Percentiles rank a stretch among this genome's conserved stretches.
Evolutionary conservation across 37 sponge, comb jelly and placozoan species (phyloP).

Genomic region (Mnemiopsis leidyi): DNA sequence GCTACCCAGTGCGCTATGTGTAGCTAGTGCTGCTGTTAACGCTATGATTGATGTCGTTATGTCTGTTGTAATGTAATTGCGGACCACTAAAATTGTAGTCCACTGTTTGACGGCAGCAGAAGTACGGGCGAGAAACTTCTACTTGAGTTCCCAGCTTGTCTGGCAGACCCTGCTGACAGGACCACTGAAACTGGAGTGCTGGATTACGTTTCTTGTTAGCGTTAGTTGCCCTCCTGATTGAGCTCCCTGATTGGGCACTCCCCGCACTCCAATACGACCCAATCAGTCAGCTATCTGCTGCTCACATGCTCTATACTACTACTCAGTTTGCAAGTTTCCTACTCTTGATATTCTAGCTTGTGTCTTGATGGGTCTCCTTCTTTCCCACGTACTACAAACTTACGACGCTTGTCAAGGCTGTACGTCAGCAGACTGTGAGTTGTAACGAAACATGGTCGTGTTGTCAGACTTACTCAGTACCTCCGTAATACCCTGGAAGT

Average conservation of each 20-base stretch:
- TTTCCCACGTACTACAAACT: too few relatives aligned
- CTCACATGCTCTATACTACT: too few relatives aligned
- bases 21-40: not conserved
- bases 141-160: not conserved
- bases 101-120: not conserved
- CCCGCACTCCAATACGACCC: not conserved
- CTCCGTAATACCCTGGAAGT: too few relatives aligned
- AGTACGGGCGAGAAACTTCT: not conserved
- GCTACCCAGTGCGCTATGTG: too few relatives aligned
- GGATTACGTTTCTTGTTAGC: not conserved
- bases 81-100: not conserved
- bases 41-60: not conserved
- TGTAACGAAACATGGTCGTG: too few relatives aligned
- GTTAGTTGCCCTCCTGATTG: not conserved
- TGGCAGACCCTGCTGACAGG: not conserved
- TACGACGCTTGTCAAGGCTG: too few relatives aligned
- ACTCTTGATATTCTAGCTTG: too few relatives aligned
- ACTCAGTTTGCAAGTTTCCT: too few relatives aligned
- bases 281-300: not conserved
- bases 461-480: too few relatives aligned
- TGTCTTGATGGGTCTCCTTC: too few relatives aligned
- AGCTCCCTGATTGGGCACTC: not conserved
- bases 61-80: not conserved
- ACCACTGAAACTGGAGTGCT: too few relatives aligned
- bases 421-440: too few relatives aligned